Conservation (phyloP, 1,140 invertebrate species). For the Dufourea novaeangliae region DNA sequence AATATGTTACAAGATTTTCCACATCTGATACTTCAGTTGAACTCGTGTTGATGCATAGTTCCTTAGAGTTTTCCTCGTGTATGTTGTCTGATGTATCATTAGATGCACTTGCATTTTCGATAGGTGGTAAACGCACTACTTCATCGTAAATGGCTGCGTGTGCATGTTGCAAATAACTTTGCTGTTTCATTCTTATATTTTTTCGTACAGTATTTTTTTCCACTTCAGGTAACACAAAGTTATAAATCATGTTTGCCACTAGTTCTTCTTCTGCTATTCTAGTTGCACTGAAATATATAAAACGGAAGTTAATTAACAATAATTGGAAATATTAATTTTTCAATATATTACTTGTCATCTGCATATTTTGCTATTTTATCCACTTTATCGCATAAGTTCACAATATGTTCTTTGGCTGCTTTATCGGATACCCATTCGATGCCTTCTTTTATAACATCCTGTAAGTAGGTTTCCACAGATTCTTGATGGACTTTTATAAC, state of each 20-base stretch:
- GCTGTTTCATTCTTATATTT: constrained; percentile 68
- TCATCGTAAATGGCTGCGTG: constrained; percentile 60
- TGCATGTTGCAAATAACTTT: constrained; percentile 59
- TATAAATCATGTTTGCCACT: constrained; percentile 84
- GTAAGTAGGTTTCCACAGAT: constrained; percentile 85
- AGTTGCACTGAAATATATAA: constrained; percentile 58
- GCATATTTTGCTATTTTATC: constrained; percentile 82
- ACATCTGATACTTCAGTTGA: neutral
- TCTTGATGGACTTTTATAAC: constrained; percentile 84
- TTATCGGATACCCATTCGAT: constrained; percentile 83
- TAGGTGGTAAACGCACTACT: constrained; percentile 49
- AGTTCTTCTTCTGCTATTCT: constrained; percentile 83
- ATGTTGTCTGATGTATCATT: neutral
- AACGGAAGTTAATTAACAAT: neutral
- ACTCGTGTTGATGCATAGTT: neutral
- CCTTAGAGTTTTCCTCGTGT: neutral
- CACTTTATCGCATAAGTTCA: constrained; percentile 83
- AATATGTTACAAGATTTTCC: neutral
- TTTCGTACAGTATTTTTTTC: constrained; percentile 75
- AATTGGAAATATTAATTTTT: neutral
- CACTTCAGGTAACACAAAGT: constrained; percentile 85
- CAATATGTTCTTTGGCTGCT: constrained; percentile 82
- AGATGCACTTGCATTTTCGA: neutral
- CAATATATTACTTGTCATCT: constrained; percentile 58
- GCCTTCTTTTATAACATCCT: constrained; percentile 84